Conservation (phyloP, 1,140 invertebrate genomes). For the Drosophila cardini region DNA sequence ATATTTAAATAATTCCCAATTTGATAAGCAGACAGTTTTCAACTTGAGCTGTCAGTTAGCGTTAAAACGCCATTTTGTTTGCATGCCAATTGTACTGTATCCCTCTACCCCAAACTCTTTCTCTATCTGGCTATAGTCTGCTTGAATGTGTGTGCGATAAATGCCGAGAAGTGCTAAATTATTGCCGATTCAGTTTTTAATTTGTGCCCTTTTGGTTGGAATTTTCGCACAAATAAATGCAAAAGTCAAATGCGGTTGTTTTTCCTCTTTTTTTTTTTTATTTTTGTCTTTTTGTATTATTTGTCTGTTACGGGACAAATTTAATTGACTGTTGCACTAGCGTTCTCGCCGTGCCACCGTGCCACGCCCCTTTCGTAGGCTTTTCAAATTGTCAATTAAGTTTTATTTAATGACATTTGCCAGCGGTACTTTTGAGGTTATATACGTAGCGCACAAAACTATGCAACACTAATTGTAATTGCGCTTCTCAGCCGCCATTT, state of each 20-base stretch:
- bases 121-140: neutral
- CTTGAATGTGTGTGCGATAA: slow-evolving; percentile 45
- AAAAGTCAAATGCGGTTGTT: slow-evolving; percentile 61
- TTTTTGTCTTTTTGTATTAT: slow-evolving; percentile 37
- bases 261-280: slow-evolving; percentile 26
- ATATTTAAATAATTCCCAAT: slow-evolving; percentile 84
- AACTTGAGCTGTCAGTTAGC: slow-evolving; percentile 83
- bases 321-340: slow-evolving; percentile 75
- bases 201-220: slow-evolving; percentile 73
- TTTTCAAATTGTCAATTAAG: slow-evolving; percentile 83
- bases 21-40: slow-evolving; percentile 84
- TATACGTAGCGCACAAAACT: slow-evolving; percentile 61
- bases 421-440: slow-evolving; percentile 69
- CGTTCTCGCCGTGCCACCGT: neutral
- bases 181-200: slow-evolving; percentile 80
- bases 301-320: slow-evolving; percentile 32
- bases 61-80: slow-evolving; percentile 82
- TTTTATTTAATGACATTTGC: slow-evolving; percentile 83
- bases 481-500: slow-evolving; percentile 63
- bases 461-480: slow-evolving; percentile 77
- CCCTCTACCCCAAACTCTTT: neutral
- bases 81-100: slow-evolving; percentile 47
- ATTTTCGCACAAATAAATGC: slow-evolving; percentile 72
- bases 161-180: slow-evolving; percentile 79
- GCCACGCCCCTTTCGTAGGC: slow-evolving; percentile 3